A percentile compares a stretch with the other conserved stretches of the same genome.
phyloP scores from a whole-genome alignment of 1,140 invertebrate genomes.

The Cryptotermes secundus region DNA sequence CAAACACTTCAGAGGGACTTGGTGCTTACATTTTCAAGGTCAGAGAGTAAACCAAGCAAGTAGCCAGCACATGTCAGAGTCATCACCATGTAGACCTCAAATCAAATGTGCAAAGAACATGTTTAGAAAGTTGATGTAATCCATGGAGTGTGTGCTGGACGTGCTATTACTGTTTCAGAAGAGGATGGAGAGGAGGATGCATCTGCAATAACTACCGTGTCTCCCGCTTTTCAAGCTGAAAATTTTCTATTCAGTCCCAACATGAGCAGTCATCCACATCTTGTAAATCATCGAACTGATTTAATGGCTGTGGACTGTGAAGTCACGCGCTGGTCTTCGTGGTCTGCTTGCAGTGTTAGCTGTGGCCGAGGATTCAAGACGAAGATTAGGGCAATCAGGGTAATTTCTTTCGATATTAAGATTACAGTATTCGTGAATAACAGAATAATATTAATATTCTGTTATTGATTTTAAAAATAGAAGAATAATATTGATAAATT shows the following conservation, averaged over 20 bases:
- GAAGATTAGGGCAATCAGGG: constrained; percentile 34
- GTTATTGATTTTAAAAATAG: too few species aligned
- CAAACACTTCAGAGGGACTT: too few species aligned
- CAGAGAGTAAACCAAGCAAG: too few species aligned
- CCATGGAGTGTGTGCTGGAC: neutral
- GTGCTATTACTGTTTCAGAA: neutral
- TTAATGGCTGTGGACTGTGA: constrained; percentile 57
- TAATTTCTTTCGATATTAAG: too few species aligned
- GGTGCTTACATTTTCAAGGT: too few species aligned
- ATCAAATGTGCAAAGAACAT: too few species aligned
- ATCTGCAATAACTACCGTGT: neutral
- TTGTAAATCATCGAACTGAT: neutral
- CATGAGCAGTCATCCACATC: neutral
- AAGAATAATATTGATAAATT: too few species aligned
- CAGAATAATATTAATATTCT: too few species aligned
- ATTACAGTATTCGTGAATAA: too few species aligned
- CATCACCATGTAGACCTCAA: too few species aligned
- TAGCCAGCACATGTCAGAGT: too few species aligned
- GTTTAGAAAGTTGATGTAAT: too few species aligned
- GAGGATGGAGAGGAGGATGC: neutral
- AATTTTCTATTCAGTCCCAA: neutral
- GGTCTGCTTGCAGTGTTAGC: constrained; percentile 74
- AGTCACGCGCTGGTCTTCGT: constrained; percentile 69
- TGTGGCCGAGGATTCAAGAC: constrained; percentile 73
- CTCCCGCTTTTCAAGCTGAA: neutral